Base-by-base conservation (phyloP, 2,113 vertebrate genomes). In the Rafetus swinhoei region DNA sequence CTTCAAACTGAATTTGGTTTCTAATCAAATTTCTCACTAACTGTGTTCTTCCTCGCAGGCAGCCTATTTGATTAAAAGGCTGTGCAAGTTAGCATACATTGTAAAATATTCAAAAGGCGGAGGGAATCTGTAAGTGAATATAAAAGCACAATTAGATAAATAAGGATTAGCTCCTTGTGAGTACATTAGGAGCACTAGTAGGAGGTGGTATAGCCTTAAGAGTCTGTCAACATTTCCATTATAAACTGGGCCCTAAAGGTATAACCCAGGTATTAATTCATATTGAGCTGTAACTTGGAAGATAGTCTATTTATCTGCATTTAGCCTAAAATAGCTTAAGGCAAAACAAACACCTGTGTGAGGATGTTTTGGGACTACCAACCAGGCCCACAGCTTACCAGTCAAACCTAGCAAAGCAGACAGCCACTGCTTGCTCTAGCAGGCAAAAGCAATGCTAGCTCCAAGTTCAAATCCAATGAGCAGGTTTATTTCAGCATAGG, bases 81-180 rank as follows among this genome's bases (percentile, higher is more conserved):
- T 65, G 45, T 81, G 25, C 24, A 60, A 90, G 89, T 89, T 96
- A 84, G 87, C 54, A 24, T 54, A 3, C 6, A 3, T 45, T 82
- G 4, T 79, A 90, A 87, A 15, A 55, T 81, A 88, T 24, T 16
- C 81, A 87, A 76, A 72, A 92, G 52, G 13, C 18, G 52, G 56
- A 32, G 9, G 82, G 21, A 81, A 56, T 50, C 19, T 14, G 1
- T 72, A 82, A 81, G 27, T 7, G 84, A 91, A 91, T 88, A 39
- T 50, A 94, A 97, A 92, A 74, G 3, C 82, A 45, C n/a, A 54
- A 32, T 86, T 94, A 88, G 52, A 59, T 84, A 84, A 88, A 86
- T 93, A 88, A 90, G 80, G 77, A 55, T 79, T 55, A 27, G 53
- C 84, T 90, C 52, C 52, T 74, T 76, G 74, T 0, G 39, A 72